Conservation (phyloP, 2,113 vertebrate genomes). For the Ptilorrhoa leucosticta region DNA sequence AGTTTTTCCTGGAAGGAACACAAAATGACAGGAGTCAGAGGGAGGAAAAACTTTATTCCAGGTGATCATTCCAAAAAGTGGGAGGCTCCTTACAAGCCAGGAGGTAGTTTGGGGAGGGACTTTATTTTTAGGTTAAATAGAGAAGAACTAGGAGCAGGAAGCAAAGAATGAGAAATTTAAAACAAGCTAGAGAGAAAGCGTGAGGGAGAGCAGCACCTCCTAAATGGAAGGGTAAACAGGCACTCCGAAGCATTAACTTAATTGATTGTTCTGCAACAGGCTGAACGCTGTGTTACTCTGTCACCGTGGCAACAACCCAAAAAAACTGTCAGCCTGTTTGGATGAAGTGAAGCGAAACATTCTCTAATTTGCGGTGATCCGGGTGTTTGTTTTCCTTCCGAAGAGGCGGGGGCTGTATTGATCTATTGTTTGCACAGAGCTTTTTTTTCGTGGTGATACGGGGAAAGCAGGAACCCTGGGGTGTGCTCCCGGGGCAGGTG, state of each 20-base stretch:
- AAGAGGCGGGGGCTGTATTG: conserved; percentile 59
- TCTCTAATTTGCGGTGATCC: conserved; percentile 84
- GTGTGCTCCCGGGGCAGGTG: neutral
- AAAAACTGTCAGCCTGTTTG: conserved; percentile 83
- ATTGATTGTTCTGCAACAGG: conserved; percentile 89
- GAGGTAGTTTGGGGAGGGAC: neutral
- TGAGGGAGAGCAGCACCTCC: conserved; percentile 33
- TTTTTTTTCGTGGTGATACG: neutral
- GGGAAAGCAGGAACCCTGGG: neutral
- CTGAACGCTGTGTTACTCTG: conserved; percentile 81
- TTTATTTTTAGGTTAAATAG: neutral
- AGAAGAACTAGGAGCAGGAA: neutral
- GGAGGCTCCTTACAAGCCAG: neutral
- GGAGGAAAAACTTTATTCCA: neutral
- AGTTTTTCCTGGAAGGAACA: neutral
- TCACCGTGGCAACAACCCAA: conserved; percentile 84
- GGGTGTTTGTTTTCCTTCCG: conserved; percentile 68
- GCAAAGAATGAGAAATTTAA: conserved; percentile 4
- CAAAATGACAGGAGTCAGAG: neutral
- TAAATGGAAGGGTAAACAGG: conserved; percentile 74
- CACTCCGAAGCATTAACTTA: conserved; percentile 78
- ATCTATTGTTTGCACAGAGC: conserved; percentile 59
- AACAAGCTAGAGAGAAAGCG: neutral
- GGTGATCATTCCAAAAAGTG: neutral
- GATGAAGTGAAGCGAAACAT: conserved; percentile 87